Evolutionary conservation across 2,113 vertebrate species (phyloP).

Genomic region (Amazona vittata): DNA sequence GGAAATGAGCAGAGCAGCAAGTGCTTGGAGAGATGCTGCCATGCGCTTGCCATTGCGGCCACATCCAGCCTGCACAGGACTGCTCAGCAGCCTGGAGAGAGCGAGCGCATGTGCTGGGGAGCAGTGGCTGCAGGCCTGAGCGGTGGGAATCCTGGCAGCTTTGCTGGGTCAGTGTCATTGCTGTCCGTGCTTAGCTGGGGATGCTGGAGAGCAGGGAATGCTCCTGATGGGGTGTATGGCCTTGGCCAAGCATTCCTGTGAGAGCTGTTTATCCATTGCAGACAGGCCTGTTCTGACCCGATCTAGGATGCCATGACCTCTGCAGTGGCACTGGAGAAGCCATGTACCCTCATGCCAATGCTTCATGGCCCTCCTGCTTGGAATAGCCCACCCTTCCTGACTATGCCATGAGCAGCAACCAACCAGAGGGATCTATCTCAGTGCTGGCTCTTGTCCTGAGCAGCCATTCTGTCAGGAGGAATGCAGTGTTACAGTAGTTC

Average conservation of each 20-base stretch:
- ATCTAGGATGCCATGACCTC: not conserved
- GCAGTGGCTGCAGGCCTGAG: not conserved
- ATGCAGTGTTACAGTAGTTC: not conserved
- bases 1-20: not conserved
- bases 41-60: not conserved
- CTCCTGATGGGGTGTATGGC: not conserved
- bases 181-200: not conserved
- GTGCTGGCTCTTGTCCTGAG: not conserved
- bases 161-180: not conserved
- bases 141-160: not conserved
- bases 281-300: not conserved
- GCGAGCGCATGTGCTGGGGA: not conserved
- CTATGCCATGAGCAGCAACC: not conserved
- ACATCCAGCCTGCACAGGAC: not conserved
- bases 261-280: not conserved
- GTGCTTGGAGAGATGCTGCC: not conserved
- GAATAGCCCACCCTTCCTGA: not conserved
- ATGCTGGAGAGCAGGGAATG: not conserved
- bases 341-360: not conserved
- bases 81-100: not conserved
- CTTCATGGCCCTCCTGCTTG: not conserved
- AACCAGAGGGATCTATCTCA: not conserved
- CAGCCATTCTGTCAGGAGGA: not conserved
- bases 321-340: not conserved
- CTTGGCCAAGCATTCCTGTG: not conserved